phyloP scores from a whole-genome alignment of 2,797 vertebrate species.

The Phoebastria nigripes region DNA sequence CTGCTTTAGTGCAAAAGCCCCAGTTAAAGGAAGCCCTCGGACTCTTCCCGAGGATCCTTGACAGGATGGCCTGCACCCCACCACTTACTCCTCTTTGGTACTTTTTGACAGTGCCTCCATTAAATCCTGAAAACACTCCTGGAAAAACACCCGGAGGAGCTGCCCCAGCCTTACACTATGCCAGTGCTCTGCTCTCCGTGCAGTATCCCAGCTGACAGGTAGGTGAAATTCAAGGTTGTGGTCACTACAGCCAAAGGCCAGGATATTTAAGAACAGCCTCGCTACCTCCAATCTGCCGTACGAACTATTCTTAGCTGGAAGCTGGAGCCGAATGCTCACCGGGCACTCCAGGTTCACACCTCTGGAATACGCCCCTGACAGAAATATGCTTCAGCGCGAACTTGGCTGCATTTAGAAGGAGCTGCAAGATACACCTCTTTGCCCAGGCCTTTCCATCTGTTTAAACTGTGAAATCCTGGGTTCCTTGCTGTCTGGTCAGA shows the following conservation, averaged over 20 bases:
- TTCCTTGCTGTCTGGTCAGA: conserved; percentile 66
- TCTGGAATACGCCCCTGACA: conserved; percentile 65
- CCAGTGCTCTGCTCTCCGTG: not conserved
- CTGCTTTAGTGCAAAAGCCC: not conserved
- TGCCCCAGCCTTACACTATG: not conserved
- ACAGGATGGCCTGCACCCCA: not conserved
- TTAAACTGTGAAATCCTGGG: conserved; percentile 68
- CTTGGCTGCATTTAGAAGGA: conserved; percentile 55
- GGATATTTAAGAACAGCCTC: not conserved
- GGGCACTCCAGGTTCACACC: conserved; percentile 62
- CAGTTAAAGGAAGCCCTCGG: not conserved
- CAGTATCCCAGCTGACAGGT: not conserved
- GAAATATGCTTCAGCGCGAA: conserved; percentile 63
- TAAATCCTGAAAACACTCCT: not conserved
- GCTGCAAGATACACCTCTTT: conserved; percentile 58
- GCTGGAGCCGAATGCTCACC: conserved; percentile 16
- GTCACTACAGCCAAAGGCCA: conserved; percentile 31
- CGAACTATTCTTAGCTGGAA: conserved; percentile 42
- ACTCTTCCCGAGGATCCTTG: not conserved
- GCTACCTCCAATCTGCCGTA: conserved; percentile 1
- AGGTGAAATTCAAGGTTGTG: conserved; percentile 56
- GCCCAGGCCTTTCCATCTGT: conserved; percentile 69
- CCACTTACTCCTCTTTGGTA: not conserved
- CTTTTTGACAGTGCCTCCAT: not conserved
- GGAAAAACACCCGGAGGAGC: not conserved